Conservation (phyloP, 1,140 invertebrate genomes). For the Ips typographus region DNA sequence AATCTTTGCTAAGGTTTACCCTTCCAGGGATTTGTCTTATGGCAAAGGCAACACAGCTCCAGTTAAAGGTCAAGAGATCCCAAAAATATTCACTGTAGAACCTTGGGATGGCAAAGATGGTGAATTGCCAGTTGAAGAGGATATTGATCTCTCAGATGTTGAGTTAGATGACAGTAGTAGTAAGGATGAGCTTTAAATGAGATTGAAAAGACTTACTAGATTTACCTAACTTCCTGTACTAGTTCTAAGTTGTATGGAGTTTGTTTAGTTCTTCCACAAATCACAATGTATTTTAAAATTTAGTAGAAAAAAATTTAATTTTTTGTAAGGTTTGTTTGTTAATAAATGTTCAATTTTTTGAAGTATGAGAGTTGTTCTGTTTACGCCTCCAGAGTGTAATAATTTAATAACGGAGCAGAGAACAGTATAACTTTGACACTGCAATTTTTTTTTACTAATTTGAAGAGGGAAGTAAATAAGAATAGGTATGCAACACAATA, state of each 20-base stretch:
- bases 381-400: no score
- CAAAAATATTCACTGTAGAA: slow-evolving; percentile 70
- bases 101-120: slow-evolving; percentile 98
- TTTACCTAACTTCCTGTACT: not conserved
- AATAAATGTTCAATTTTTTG: slow-evolving; percentile 1
- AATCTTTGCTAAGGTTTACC: not conserved
- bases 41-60: slow-evolving; percentile 91
- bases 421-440: no score
- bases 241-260: no score
- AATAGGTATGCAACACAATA: no score
- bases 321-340: slow-evolving; percentile 3
- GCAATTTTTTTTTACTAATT: no score
- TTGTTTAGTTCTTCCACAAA: no score
- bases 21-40: slow-evolving; percentile 85
- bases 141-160: slow-evolving; percentile 90
- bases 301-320: no score
- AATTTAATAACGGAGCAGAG: no score
- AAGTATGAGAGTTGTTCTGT: not conserved
- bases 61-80: slow-evolving; percentile 82
- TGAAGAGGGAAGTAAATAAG: no score
- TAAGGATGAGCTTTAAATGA: slow-evolving; percentile 77
- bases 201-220: slow-evolving; percentile 10
- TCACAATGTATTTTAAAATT: no score
- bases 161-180: slow-evolving; percentile 71
- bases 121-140: slow-evolving; percentile 84